These are phyloP conservation scores for Atrina japonica DNA, from an alignment of 2,888 invertebrate genomes.

Conservation along the genomic window DNA sequence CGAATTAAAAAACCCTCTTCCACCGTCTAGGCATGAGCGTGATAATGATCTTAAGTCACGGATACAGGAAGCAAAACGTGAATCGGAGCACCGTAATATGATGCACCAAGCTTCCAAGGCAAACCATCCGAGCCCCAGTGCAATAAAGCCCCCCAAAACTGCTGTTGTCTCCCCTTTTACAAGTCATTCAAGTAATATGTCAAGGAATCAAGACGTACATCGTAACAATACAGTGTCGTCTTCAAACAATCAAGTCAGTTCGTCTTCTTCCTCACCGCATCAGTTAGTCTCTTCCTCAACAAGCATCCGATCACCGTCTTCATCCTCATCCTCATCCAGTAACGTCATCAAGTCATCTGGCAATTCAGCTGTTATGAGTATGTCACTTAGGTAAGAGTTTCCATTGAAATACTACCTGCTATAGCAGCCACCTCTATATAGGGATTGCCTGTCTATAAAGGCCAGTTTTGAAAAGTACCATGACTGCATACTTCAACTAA, in stretches of 20 bases:
- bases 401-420: too few relatives aligned
- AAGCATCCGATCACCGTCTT: not conserved
- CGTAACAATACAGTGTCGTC: constrained; percentile 23
- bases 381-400: constrained; percentile 62
- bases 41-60: constrained; percentile 9
- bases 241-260: constrained; percentile 14
- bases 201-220: constrained; percentile 9
- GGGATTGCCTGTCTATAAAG: too few relatives aligned
- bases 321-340: constrained; percentile 30
- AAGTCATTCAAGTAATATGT: constrained; percentile 12
- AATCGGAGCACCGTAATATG: constrained; percentile 17
- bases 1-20: constrained; percentile 34
- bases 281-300: constrained; percentile 13
- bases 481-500: too few relatives aligned
- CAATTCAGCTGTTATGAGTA: constrained; percentile 64
- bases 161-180: constrained; percentile 32
- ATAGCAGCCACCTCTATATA: too few relatives aligned
- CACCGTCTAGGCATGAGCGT: constrained; percentile 45
- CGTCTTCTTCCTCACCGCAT: constrained; percentile 17
- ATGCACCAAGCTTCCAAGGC: constrained; percentile 7
- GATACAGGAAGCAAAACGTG: constrained; percentile 29
- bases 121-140: constrained; percentile 20
- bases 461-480: too few relatives aligned
- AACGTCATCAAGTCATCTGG: constrained; percentile 31
- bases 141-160: constrained; percentile 36